Conservation (phyloP, 2,797 vertebrate species). For the Varecia variegata region DNA sequence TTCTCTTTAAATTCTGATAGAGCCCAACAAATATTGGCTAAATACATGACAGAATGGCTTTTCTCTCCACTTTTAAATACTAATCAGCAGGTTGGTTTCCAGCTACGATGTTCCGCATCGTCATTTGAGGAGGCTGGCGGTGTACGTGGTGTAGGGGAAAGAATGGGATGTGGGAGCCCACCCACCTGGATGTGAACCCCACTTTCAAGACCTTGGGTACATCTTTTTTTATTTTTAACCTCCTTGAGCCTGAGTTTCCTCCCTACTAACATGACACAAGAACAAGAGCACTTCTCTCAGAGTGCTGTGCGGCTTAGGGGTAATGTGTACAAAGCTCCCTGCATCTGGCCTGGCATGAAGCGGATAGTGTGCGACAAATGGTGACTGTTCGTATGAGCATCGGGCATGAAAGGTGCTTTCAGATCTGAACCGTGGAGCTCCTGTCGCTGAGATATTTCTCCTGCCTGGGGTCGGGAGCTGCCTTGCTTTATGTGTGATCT, state of each 20-base stretch:
- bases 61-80: not conserved
- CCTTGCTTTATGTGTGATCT: not conserved
- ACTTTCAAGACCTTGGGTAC: not conserved
- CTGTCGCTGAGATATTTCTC: not conserved
- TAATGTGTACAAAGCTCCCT: not conserved
- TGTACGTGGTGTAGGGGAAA: not conserved
- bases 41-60: not conserved
- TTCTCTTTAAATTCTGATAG: not conserved
- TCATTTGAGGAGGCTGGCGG: not conserved
- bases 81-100: not conserved
- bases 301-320: not conserved
- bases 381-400: not conserved
- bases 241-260: not conserved
- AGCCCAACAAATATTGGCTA: not conserved
- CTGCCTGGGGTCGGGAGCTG: not conserved
- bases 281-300: not conserved
- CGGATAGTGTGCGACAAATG: too few species aligned
- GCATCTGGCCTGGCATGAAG: not conserved
- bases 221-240: not conserved
- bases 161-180: not conserved
- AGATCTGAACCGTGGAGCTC: not conserved
- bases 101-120: accelerated
- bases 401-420: not conserved
- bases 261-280: not conserved
- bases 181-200: not conserved